Evolutionary conservation across 2,888 invertebrate genomes (phyloP), one percentile per base, ranked within the genome.

Genomic region (Trachelus stipa): DNA sequence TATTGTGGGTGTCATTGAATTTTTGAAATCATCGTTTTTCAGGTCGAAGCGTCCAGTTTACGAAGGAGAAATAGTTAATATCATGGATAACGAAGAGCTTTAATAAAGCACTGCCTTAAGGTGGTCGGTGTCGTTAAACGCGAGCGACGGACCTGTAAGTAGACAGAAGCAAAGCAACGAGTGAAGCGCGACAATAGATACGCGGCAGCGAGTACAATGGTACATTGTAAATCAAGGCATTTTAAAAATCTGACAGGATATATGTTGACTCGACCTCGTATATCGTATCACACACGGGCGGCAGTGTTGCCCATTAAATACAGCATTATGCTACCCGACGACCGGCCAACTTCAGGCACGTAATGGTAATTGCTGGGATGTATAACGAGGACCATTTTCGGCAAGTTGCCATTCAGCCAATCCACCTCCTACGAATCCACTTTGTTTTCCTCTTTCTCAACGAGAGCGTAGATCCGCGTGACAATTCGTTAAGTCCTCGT

Each of bases 141-240:
- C 74, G 79, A 78, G 80, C 78, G 76, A 68, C 73, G 75, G 75
- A 80, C 40, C 80, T 56, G 69, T 71, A 33, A 76, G 34, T 68
- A 68, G 74, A 69, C 37, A 33, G 73, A 68, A 73, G 73, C 69
- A 76, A 74, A 79, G 76, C 76, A 79, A 81, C 79, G 80, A 79
- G 75, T 76, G 79, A 80, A 82, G 82, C 78, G 82, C 85, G 87
- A 89, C 88, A 88, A 88, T 89, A 88, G 87, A 88, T 90, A 88
- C 85, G 83, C 87, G 81, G 83, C 71, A 34, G 12, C 30, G 71
- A 81, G 83, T 77, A 82, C 85, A 87, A 89, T 88, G 88, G 88
- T 89, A 88, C 87, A 87, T 86, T 88, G 90, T 90, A 90, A 91
- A 91, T 91, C 90, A 89, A 87, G 84, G 89, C 86, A 90, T 90